Evolutionary conservation across 2,888 invertebrate genomes (phyloP).

Genomic region (Gari tellinella): DNA sequence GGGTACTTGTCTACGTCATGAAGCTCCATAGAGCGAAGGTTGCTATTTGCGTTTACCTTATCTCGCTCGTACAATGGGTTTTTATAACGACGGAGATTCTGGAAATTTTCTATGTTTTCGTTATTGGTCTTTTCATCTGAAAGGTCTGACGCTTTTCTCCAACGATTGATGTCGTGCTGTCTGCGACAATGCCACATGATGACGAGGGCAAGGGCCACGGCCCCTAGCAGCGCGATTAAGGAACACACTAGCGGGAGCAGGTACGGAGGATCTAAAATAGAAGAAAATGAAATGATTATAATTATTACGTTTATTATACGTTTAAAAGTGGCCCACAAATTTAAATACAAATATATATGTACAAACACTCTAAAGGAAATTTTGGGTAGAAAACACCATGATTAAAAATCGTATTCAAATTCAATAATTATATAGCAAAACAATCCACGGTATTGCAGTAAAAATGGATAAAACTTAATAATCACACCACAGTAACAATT

Average conservation of each 20-base stretch:
- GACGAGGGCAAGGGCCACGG: conserved; percentile 80
- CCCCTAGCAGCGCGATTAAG: conserved; percentile 76
- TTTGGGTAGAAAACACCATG: no score
- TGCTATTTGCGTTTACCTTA: conserved; percentile 81
- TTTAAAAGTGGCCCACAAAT: no score
- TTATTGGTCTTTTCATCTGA: conserved; percentile 91
- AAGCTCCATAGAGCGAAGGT: conserved; percentile 86
- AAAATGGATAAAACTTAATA: no score
- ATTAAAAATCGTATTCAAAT: no score
- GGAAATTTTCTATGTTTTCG: conserved; percentile 93
- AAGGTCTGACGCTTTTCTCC: conserved; percentile 83
- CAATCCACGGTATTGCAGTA: no score
- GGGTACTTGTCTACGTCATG: conserved; percentile 84
- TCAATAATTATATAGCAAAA: no score
- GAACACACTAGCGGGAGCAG: conserved; percentile 79
- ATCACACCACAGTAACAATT: no score
- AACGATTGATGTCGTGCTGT: conserved; percentile 83
- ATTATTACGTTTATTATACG: background rate
- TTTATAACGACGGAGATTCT: conserved; percentile 90
- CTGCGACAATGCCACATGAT: conserved; percentile 86
- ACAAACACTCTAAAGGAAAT: no score
- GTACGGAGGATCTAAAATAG: conserved; percentile 27
- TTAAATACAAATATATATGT: no score
- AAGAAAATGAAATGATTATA: background rate
- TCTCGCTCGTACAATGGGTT: conserved; percentile 90